These are phyloP conservation scores for Leptopterna dolabrata DNA, from an alignment of 2,888 invertebrate species.

Conservation along the genomic window DNA sequence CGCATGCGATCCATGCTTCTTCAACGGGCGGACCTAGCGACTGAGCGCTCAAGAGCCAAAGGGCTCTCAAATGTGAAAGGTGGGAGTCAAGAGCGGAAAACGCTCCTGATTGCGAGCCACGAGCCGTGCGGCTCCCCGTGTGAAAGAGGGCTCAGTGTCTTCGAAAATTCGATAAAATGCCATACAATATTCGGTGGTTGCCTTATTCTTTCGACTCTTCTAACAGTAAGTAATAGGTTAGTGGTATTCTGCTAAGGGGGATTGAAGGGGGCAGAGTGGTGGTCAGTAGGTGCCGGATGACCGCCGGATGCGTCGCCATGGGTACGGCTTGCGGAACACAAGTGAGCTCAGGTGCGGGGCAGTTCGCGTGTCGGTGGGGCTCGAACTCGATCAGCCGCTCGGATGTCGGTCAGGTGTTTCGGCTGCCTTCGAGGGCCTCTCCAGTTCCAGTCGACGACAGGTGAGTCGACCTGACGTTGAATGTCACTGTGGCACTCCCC, in stretches of 20 bases:
- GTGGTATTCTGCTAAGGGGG: not conserved
- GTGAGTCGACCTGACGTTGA: constrained; percentile 15
- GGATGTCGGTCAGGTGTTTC: constrained; percentile 33
- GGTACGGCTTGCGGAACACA: not conserved
- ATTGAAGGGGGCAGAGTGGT: not conserved
- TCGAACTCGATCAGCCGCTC: not conserved
- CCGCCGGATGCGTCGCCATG: constrained; percentile 29
- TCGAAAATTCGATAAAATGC: no score
- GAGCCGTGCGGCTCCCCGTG: no score
- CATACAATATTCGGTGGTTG: no score
- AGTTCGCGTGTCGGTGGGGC: not conserved
- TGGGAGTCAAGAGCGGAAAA: no score
- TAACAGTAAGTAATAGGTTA: no score
- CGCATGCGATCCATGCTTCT: no score
- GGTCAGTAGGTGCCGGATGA: constrained; percentile 1
- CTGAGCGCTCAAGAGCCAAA: no score
- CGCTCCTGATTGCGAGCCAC: no score
- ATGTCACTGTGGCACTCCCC: not conserved
- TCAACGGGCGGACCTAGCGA: no score
- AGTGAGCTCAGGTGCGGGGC: not conserved
- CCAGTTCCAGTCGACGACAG: constrained; percentile 8
- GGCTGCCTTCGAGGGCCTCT: not conserved
- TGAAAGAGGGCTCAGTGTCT: no score
- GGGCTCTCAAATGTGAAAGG: no score
- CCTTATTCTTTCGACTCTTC: no score